Evolutionary conservation across 2,888 invertebrate genomes (phyloP), one percentile per base, ranked within the genome.

Genomic region (Trichogramma evanescens): DNA sequence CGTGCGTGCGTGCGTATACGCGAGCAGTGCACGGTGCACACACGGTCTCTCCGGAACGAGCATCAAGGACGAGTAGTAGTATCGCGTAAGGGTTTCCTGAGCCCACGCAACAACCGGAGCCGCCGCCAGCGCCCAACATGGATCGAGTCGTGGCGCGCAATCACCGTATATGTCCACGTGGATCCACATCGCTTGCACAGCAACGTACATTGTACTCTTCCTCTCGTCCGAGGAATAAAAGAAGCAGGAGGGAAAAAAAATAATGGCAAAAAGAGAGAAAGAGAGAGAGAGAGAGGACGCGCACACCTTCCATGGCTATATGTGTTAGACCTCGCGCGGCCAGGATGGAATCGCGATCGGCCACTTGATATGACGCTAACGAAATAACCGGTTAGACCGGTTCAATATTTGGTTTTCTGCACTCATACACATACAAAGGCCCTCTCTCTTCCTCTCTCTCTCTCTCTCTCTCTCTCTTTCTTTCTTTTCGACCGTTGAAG

Each of bases 331-430:
- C 4, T 1, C 10, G 6, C 7, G 43, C 54, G 13, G 41, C 44
- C 57, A 50, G 39, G 53, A 62, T 62, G 46, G 59, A 26, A 41
- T 50, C 44, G 8, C 45, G 60, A 60, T 63, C 54, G 41, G 55
- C 45, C 59, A 59, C 57, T 59, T 56, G 61, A 64, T 62, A 62
- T 59, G 63, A 62, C 54, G 61, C 57, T 59, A 64, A 62, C 61
- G 61, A 59, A 61, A 63, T 61, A 63, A 63, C 63, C 63, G 54
- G 61, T 64, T 54, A 8, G 51, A 59, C 59, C 57, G 54, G 61
- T 64, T 58, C 50, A 59, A 54, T 63, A 61, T 64, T 61, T 64
- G 51, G 43, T 57, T 59, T 64, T 61, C 63, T 56, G 42, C 39
- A 9, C 8, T 3, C 42, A n/a, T 9, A 43, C 50, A 39, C 45